These are phyloP conservation scores for Holothuria scabra DNA, from an alignment of 53 echinoderm and acorn worm species.

Conservation along the genomic window DNA sequence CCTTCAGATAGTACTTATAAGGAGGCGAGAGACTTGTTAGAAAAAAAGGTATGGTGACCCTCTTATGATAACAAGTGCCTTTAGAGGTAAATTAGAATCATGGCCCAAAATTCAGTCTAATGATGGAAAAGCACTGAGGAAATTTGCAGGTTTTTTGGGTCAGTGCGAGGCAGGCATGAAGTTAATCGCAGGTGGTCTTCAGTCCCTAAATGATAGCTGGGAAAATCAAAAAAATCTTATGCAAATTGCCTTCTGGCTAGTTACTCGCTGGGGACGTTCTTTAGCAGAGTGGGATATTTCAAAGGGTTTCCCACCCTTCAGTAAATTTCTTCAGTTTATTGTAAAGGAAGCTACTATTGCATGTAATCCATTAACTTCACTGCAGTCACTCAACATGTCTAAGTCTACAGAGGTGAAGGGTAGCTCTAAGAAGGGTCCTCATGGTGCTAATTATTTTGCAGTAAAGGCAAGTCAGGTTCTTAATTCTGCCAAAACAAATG, in stretches of 20 bases:
- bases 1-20: background rate
- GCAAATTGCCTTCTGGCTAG: background rate
- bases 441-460: too few relatives aligned
- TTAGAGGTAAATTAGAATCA: constrained; percentile 12
- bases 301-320: too few relatives aligned
- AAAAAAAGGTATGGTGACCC: constrained; percentile 17
- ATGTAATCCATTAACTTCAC: constrained; percentile 14
- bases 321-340: constrained; percentile 6
- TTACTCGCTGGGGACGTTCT: constrained; percentile 11
- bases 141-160: background rate
- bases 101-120: constrained; percentile 11
- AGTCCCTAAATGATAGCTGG: too few relatives aligned
- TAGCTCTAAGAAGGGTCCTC: background rate
- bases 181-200: too few relatives aligned
- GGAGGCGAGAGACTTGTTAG: background rate
- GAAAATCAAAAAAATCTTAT: too few relatives aligned
- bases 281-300: background rate
- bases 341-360: constrained; percentile 6
- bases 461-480: too few relatives aligned
- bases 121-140: background rate
- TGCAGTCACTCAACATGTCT: too few relatives aligned
- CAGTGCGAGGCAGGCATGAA: constrained; percentile 16
- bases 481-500: background rate
- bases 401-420: background rate
- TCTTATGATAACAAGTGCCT: background rate